Conservation (phyloP, 2,888 invertebrate species). For the Helicoverpa assulta region DNA sequence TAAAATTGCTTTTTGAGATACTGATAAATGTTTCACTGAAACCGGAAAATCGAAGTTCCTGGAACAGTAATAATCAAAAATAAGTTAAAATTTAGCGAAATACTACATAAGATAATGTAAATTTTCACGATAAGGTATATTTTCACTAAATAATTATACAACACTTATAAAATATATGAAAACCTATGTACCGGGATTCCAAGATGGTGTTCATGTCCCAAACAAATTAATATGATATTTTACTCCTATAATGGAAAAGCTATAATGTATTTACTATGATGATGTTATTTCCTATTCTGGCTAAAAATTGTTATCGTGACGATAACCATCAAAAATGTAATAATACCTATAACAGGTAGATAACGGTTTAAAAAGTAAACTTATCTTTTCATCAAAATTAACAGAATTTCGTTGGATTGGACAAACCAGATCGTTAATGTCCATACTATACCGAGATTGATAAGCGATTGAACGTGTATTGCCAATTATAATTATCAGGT, state of each 20-base stretch:
- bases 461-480: constrained; percentile 56
- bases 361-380: constrained; percentile 34
- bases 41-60: too few species aligned
- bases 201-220: background rate
- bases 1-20: too few species aligned
- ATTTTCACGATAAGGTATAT: too few species aligned
- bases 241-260: background rate
- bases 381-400: constrained; percentile 42
- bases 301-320: constrained; percentile 44
- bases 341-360: constrained; percentile 19
- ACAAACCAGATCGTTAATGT: constrained; percentile 31
- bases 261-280: constrained; percentile 23
- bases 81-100: too few species aligned
- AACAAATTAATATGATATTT: background rate
- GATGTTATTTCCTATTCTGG: constrained; percentile 30
- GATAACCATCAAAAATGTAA: constrained; percentile 23
- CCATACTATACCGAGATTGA: constrained; percentile 37
- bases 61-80: too few species aligned
- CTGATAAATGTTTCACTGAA: too few species aligned
- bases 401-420: constrained; percentile 35
- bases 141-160: too few species aligned
- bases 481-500: constrained; percentile 58
- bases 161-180: too few species aligned
- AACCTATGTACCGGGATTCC: background rate
- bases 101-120: too few species aligned